Evolutionary conservation across 92 coral and sea anemone genomes (phyloP).

Genomic region (Parazoanthus atlanticus): DNA sequence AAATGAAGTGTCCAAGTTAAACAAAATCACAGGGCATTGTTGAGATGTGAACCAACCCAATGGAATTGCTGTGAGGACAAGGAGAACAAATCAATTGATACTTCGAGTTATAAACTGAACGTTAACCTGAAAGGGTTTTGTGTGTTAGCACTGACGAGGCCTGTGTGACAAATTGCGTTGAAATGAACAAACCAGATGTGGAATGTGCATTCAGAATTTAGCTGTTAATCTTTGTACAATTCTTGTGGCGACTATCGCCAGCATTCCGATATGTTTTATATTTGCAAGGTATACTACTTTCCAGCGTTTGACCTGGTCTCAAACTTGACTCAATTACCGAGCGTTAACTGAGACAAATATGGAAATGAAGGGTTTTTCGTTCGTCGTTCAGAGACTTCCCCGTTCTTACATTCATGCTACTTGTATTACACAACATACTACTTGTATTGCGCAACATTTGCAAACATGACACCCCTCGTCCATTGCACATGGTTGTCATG

Average conservation of each 20-base stretch:
- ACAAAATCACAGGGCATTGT: background rate
- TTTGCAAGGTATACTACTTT: background rate
- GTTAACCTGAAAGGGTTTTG: background rate
- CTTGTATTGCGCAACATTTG: background rate
- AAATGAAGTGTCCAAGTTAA: background rate
- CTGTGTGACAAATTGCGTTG: background rate
- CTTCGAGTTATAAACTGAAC: background rate
- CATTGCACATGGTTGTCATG: background rate
- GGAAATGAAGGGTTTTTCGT: background rate
- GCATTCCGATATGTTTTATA: background rate
- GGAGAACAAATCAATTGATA: background rate
- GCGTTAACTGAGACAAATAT: background rate
- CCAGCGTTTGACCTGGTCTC: background rate
- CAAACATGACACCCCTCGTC: background rate
- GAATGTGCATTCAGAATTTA: background rate
- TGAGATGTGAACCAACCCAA: background rate
- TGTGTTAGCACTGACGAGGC: conserved; percentile 14
- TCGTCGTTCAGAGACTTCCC: background rate
- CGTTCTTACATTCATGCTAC: background rate
- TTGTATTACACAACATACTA: background rate
- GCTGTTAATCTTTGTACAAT: background rate
- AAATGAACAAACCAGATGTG: background rate
- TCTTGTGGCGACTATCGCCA: background rate
- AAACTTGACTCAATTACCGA: background rate
- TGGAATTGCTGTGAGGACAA: background rate